Percentiles rank a stretch among this genome's conserved stretches.
Conservation (phyloP, 1,140 invertebrate species). For the Ceratina japonica region DNA sequence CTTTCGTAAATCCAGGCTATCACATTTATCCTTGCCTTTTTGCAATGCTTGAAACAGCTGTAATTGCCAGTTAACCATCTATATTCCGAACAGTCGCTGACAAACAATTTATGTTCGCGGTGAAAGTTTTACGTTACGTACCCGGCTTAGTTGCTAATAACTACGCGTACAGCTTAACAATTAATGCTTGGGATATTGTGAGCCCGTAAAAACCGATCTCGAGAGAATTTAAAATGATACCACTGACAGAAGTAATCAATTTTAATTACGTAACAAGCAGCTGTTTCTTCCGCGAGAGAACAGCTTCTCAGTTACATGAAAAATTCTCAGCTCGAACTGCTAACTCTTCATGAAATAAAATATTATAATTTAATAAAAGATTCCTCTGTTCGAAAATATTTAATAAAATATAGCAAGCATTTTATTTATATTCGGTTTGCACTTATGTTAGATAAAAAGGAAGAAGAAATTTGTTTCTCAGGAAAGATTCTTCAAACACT, state of each 20-base stretch:
- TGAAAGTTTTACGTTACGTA: conserved; percentile 1
- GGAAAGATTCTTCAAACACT: too few relatives aligned
- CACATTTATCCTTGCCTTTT: neutral
- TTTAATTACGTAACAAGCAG: conserved; percentile 9
- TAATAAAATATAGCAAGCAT: too few relatives aligned
- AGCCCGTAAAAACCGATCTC: neutral
- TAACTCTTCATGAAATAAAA: neutral
- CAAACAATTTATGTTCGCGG: neutral
- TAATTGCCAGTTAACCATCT: neutral
- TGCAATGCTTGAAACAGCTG: neutral
- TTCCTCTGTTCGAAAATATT: too few relatives aligned
- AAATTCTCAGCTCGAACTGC: neutral
- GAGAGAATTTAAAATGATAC: neutral
- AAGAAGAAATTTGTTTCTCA: too few relatives aligned
- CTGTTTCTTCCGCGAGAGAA: neutral
- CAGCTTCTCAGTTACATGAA: neutral
- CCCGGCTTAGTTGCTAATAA: neutral
- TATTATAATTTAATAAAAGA: too few relatives aligned
- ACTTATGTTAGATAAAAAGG: too few relatives aligned
- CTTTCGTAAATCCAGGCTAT: neutral
- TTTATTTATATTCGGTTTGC: too few relatives aligned
- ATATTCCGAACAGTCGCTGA: neutral
- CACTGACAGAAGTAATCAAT: neutral
- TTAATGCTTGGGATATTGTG: neutral
- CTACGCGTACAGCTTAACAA: neutral